Evolutionary conservation across 2,888 invertebrate genomes (phyloP), one percentile per base, ranked within the genome.

Genomic region (Chelonus formosanus): DNA sequence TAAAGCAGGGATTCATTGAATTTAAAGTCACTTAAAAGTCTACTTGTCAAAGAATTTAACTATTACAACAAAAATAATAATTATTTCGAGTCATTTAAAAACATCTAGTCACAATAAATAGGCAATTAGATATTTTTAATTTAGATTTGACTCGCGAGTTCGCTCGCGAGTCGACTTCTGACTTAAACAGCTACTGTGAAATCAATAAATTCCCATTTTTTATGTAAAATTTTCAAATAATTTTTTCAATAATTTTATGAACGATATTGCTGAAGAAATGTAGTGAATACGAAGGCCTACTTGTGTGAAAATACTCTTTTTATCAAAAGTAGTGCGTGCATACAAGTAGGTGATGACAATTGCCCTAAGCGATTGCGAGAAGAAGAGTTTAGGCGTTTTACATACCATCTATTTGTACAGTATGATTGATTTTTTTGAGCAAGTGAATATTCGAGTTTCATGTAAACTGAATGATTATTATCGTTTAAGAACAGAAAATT

Each of bases 251-350:
- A 32, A 10, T 20, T 45, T 48, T 48, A 5, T 8, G 35, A 59
- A 40, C 44, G 36, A 43, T 4, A 40, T 5, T 54, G 48, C 32
- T 57, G 10, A 45, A 47, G 79, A 75, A 73, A 83, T 83, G 83
- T 83, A 83, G 83, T 74, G 78, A 61, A 50, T 71, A 73, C 74
- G 77, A 64, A 53, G 72, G 75, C 80, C 82, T 81, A 76, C 82
- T 81, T 82, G 81, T 80, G 75, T 78, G 79, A 77, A 71, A 67
- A 68, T 73, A 73, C 74, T 74, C 74, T 65, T 72, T 76, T 72
- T 71, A 72, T 66, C 58, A 68, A 70, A 72, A 75, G 69, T 73
- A 73, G 72, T 74, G 68, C 62, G 71, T 70, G 72, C 75, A 78
- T 78, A 70, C 81, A 83, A 82, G 80, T 80, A 77, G 80, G 80